Evolutionary conservation across 2,113 vertebrate genomes (phyloP), one percentile per base, ranked within the genome.

Genomic region (Calyptommatus sinebrachiatus): DNA sequence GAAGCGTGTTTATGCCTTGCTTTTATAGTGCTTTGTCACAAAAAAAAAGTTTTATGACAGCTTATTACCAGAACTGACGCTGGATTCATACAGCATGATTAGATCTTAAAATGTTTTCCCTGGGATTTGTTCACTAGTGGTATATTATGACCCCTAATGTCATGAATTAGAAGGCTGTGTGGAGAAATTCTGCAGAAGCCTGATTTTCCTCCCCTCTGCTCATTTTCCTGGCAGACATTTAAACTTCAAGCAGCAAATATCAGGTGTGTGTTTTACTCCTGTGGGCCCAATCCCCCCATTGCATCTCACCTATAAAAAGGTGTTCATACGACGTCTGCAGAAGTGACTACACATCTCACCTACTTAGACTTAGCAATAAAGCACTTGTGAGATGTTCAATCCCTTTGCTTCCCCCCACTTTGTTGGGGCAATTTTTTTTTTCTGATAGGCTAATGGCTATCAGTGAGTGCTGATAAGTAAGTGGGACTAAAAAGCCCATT

Each of bases 1-100:
- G 86, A 84, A 60, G 73, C 81, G 89, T 91, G 84, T 87, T 92
- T 92, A 91, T 93, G 91, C 93, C 93, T 90, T 94, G 91, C 93
- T 94, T 94, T 83, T 91, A 90, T 91, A 94, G 92, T 91, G 84
- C 82, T 10, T 90, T 92, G 91, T 89, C 86, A 89, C 88, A 83
- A 75, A 89, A 90, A 90, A 0, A 12, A 88, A 90, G 84, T 84
- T 88, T 91, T 88, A 91, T 73, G 84, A 83, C 77, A 80, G 68
- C 89, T 94, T 91, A 73, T 66, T 88, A 84, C 91, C 91, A 89
- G 85, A 79, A 83, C 86, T 83, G 84, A 83, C 84, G 41, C 53
- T 80, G 70, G 79, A 76, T 48, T 88, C 78, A 45, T 48, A 77
- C 16, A 29, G 79, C 74, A 28, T 88, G 83, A 84, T 89, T 80